phyloP scores from a whole-genome alignment of 1,140 invertebrate species.

The Brachionus manjavacas region DNA sequence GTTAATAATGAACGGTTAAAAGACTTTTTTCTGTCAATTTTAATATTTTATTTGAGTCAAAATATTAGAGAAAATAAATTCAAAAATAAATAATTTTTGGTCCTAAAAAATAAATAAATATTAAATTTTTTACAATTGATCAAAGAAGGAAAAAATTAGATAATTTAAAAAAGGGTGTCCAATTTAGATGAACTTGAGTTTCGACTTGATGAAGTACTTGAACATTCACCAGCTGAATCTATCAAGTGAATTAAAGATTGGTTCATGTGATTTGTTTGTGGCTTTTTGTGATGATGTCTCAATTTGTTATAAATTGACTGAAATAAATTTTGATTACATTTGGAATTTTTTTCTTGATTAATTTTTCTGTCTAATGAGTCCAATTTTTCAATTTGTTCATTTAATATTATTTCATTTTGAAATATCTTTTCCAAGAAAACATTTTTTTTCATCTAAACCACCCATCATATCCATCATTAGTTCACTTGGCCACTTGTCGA shows the following conservation, averaged over 20 bases:
- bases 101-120: neutral
- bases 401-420: neutral
- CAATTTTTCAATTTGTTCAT: neutral
- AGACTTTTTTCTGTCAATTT: no score
- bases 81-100: no score
- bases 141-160: neutral
- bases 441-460: neutral
- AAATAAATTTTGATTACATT: neutral
- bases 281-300: neutral
- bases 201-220: neutral
- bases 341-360: neutral
- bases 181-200: slow-evolving; percentile 1
- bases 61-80: no score
- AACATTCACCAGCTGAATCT: slow-evolving; percentile 2
- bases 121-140: neutral
- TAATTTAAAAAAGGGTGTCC: neutral
- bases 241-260: neutral
- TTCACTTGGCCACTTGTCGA: neutral
- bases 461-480: neutral
- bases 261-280: neutral
- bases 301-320: neutral
- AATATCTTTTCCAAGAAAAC: neutral
- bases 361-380: neutral
- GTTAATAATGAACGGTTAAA: no score
- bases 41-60: no score